These are phyloP conservation scores for Gavialis gangeticus DNA, from an alignment of 2,113 vertebrate species.

Conservation along the genomic window DNA sequence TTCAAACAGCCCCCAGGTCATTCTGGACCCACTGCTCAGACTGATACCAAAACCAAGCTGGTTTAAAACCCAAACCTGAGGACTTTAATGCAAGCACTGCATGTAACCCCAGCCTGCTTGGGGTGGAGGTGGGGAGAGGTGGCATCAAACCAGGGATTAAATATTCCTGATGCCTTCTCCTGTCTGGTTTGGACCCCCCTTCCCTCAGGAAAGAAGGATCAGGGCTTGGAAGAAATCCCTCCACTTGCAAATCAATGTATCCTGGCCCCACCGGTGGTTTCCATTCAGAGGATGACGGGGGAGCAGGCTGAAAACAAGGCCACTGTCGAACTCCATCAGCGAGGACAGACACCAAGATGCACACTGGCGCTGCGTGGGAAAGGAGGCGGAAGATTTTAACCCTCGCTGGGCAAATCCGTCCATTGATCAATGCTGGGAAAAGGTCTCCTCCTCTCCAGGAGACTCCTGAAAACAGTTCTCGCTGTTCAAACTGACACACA, in stretches of 20 bases:
- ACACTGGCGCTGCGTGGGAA: not conserved
- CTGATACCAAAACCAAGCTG: rapidly evolving
- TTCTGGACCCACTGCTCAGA: rapidly evolving
- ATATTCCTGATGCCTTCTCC: not conserved
- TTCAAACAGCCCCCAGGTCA: rapidly evolving
- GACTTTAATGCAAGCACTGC: not conserved
- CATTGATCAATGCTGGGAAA: not conserved
- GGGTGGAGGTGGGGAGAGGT: no score
- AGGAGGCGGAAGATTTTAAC: not conserved
- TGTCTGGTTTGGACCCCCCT: no score
- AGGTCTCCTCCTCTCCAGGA: not conserved
- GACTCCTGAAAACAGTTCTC: not conserved
- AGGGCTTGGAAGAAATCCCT: not conserved
- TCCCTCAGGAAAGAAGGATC: not conserved
- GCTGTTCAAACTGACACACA: not conserved
- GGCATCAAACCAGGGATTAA: no score
- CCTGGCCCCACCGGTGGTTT: not conserved
- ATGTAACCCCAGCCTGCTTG: not conserved
- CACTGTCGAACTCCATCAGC: not conserved
- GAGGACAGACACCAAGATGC: not conserved
- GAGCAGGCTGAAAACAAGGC: not conserved
- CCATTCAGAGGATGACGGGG: not conserved
- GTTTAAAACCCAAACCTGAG: rapidly evolving
- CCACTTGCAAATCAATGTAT: rapidly evolving
- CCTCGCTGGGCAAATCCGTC: not conserved